These are phyloP conservation scores for Rostratula benghalensis DNA, from an alignment of 2,113 vertebrate genomes.

Conservation along the genomic window DNA sequence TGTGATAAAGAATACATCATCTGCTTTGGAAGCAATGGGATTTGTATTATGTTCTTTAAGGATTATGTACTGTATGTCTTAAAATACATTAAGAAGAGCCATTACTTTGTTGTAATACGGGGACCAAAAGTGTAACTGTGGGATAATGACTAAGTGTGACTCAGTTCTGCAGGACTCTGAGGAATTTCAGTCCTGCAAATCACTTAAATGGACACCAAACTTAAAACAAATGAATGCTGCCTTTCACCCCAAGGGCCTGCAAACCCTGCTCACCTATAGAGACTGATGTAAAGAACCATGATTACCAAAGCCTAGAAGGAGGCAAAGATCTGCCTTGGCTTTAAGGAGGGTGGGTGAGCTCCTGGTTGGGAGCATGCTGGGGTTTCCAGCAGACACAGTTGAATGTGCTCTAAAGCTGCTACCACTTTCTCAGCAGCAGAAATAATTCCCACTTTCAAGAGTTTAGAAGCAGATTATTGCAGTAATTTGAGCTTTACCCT, in stretches of 20 bases:
- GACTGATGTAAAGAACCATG: neutral
- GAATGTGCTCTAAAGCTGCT: neutral
- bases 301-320: neutral
- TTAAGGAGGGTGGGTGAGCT: neutral
- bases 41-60: neutral
- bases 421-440: neutral
- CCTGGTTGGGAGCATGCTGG: fast-evolving
- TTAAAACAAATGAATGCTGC: neutral
- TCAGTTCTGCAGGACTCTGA: neutral
- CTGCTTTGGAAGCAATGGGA: neutral
- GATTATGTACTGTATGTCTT: neutral
- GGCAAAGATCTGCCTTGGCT: neutral
- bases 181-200: neutral
- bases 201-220: neutral
- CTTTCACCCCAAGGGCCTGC: neutral
- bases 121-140: neutral
- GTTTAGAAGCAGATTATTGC: neutral
- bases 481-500: neutral
- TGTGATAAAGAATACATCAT: neutral
- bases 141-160: neutral
- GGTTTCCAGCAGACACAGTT: neutral
- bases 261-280: neutral
- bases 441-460: neutral
- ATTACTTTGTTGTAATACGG: neutral
- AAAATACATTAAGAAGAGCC: neutral